Base-by-base conservation (phyloP, 2,113 vertebrate genomes). In the Nannobrachium achirus region DNA sequence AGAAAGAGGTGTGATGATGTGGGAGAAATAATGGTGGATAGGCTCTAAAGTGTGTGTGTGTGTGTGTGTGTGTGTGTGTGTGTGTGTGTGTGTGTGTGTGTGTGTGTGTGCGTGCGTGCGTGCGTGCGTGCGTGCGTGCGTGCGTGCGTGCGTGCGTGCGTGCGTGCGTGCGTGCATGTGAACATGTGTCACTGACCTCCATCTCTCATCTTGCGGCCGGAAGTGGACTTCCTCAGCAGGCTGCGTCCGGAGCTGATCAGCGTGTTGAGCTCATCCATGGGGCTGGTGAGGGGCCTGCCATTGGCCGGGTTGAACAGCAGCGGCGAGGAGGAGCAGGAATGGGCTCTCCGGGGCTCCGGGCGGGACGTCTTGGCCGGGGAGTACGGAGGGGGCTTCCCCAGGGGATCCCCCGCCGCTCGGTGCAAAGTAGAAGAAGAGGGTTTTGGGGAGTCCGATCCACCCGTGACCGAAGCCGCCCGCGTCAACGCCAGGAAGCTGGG, bases 211-310 rank as follows among this genome's bases (percentile, higher is more conserved):
- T 92, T 97, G 25, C 95, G 92, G 10, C 96, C 96, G 0, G 92
- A 93, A 1, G 94, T 93, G 7, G 97, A 96, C 84, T 94, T 97
- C 62, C 95, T 94, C 16, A 99, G 93, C 59, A 97, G 89, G 41
- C 92, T 96, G 78, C 95, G 91, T 33, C 97, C 97, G 6, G 96
- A 97, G 89, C 87, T 98, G 88, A 99, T 98, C 64, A 99, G 90
- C 9, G 94, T 97, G 71, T 94, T 94, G 79, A 99, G 94, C 82
- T 99, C 97, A 50, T 98, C 97, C 61, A 99, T 92, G 0, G 97
- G 97, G 84, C 97, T 98, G 89, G 93, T 95, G 20, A 97, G 87
- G 0, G 95, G 89, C 56, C 95, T 92, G 48, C 92, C 83, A 68
- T 93, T 94, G 55, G 94, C 93, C 14, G 96, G 94, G 80, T 94